Percentiles rank a stretch among this genome's conserved stretches.
These are phyloP conservation scores for Phrynosoma blainvillii DNA, from an alignment of 2,113 vertebrate species.

Conservation along the genomic window DNA sequence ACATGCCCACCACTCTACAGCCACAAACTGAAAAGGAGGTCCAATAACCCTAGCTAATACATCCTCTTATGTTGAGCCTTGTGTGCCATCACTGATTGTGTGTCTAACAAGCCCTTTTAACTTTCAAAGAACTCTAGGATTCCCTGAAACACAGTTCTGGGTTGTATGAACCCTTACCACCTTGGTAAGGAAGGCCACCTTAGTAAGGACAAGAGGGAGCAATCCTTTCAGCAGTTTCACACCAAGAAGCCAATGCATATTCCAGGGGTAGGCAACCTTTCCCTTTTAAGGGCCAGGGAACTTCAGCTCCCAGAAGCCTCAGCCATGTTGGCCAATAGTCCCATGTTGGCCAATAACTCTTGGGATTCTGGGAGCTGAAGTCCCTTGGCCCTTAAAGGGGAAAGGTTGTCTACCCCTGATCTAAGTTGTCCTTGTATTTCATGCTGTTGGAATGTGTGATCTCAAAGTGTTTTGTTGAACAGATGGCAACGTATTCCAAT, in stretches of 20 bases:
- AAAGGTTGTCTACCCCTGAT: no score
- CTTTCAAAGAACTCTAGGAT: neutral
- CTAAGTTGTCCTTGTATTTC: conserved; percentile 5
- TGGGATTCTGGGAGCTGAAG: no score
- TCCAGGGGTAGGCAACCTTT: no score
- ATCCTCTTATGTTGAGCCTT: neutral
- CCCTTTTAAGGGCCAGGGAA: no score
- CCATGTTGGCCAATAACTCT: no score
- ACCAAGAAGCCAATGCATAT: neutral
- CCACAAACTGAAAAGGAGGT: neutral
- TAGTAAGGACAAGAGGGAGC: neutral
- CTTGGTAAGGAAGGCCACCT: neutral
- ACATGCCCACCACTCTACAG: neutral
- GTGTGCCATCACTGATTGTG: neutral
- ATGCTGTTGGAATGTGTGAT: conserved; percentile 2
- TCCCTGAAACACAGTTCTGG: neutral
- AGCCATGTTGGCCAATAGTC: no score
- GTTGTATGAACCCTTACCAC: neutral
- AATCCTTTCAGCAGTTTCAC: neutral
- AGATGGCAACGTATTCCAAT: neutral
- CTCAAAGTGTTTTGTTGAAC: neutral
- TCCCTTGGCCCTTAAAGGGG: no score
- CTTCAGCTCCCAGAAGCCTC: no score
- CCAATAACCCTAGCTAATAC: neutral
- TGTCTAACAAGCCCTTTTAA: neutral